A percentile compares a stretch with the other conserved stretches of the same genome.
These are phyloP conservation scores for Myotis findleyi DNA, from an alignment of 2,797 vertebrate genomes.

Conservation along the genomic window DNA sequence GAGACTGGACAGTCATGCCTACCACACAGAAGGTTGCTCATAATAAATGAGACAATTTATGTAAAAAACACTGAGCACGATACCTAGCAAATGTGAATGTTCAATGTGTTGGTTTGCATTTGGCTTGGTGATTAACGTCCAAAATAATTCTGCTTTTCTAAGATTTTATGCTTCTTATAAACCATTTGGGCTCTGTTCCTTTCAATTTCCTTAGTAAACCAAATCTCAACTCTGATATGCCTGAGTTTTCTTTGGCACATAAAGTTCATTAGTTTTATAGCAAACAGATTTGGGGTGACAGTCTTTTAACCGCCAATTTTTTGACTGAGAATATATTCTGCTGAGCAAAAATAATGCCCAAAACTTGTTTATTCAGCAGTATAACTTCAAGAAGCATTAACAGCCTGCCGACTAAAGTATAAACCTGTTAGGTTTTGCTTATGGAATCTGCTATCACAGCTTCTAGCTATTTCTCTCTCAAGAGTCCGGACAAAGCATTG, in stretches of 20 bases:
- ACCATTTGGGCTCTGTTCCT: constrained; percentile 19
- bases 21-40: neutral
- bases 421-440: constrained; percentile 56
- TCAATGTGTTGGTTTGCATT: neutral
- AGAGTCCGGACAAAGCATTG: constrained; percentile 54
- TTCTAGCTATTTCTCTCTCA: constrained; percentile 73
- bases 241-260: constrained; percentile 54
- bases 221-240: constrained; percentile 41
- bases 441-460: constrained; percentile 12
- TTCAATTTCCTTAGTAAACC: constrained; percentile 56
- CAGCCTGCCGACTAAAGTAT: constrained; percentile 40
- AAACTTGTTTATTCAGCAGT: constrained; percentile 75
- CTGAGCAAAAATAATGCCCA: constrained; percentile 57
- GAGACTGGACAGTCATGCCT: neutral
- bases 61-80: neutral
- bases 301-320: neutral
- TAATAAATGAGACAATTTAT: neutral
- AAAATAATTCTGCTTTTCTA: constrained; percentile 56
- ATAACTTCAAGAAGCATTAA: constrained; percentile 70
- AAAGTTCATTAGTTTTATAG: constrained; percentile 75
- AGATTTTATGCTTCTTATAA: constrained; percentile 56
- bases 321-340: constrained; percentile 41
- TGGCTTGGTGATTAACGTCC: neutral
- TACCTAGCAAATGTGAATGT: neutral
- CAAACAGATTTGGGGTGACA: constrained; percentile 65